These are phyloP conservation scores for Fragum fragum DNA, from an alignment of 2,888 invertebrate genomes.

Conservation along the genomic window DNA sequence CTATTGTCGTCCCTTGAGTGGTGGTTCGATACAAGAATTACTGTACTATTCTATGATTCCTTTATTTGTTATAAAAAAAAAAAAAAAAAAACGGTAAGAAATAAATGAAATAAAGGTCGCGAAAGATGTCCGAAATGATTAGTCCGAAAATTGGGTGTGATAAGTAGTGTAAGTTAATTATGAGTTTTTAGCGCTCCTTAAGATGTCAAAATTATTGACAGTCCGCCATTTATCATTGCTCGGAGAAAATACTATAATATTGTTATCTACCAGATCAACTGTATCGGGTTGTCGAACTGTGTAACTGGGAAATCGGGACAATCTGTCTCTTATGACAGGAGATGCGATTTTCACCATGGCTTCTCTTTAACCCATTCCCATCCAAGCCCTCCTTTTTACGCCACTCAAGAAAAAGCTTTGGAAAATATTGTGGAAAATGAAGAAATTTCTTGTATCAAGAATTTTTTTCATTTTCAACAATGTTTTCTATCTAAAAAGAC, in stretches of 20 bases:
- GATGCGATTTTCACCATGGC: too few relatives aligned
- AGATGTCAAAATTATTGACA: constrained; percentile 20
- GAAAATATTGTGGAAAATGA: too few relatives aligned
- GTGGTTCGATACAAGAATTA: too few relatives aligned
- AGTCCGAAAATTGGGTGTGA: constrained; percentile 15
- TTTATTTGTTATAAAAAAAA: neutral
- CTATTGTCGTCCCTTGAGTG: too few relatives aligned
- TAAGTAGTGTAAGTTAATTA: constrained; percentile 16
- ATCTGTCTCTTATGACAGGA: too few relatives aligned
- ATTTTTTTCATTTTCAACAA: too few relatives aligned
- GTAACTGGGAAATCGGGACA: neutral
- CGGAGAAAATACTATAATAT: neutral
- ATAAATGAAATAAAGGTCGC: neutral
- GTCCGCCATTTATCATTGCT: neutral
- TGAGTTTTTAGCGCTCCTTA: constrained; percentile 3
- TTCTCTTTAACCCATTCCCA: too few relatives aligned
- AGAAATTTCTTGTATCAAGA: too few relatives aligned
- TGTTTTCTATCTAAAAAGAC: too few relatives aligned
- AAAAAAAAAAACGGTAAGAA: neutral
- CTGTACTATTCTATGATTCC: too few relatives aligned
- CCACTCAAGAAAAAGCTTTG: too few relatives aligned
- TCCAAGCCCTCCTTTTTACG: too few relatives aligned
- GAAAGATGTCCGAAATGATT: constrained; percentile 18
- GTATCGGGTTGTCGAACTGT: neutral
- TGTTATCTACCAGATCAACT: neutral